Evolutionary conservation across 1,140 invertebrate species (phyloP), one percentile per base, ranked within the genome.

Genomic region (Tenebrio molitor): DNA sequence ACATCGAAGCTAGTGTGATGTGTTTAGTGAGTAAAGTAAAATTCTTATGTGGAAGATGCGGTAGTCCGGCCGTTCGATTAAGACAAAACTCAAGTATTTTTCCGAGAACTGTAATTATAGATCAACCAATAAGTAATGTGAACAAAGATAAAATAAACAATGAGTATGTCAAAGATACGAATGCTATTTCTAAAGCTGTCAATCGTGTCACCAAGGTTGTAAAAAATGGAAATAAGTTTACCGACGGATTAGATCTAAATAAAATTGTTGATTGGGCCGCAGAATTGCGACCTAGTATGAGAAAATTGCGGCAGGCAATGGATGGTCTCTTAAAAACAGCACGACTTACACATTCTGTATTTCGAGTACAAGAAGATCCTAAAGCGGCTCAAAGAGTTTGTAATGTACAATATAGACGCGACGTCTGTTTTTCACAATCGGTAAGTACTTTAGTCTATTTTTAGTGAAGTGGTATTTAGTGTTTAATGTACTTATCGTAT

Each of bases 371-470:
- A 76, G 90, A 93, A 81, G 92, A 93, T 80, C 89, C 81, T 82
- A 90, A 82, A 83, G 87, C 82, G 85, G 90, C 72, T 64, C 85
- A 71, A 72, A 81, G 66, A 77, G 84, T 82, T 65, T 86, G 78
- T 77, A 83, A 84, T 74, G 86, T 86, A 83, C 90, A 82, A 82
- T 91, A 79, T 46, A 84, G 96, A 65, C 84, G 96, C 68, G 95
- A 97, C 83, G 92, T 96, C 19, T 95, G 95, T 80, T 97, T 97
- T 81, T 94, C 95, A 16, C 96, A 98, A 85, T 93, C 95, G 62
- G 94, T 96, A 84, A 90, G 88, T 87, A 39, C 25, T 29, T 29
- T 58, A 15, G n/a, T n/a, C n/a, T n/a, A n/a, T n/a, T n/a, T n/a
- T n/a, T n/a, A n/a, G n/a, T n/a, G n/a, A n/a, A n/a, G n/a, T n/a